Evolutionary conservation across 2,113 vertebrate species (phyloP), one percentile per base, ranked within the genome.

Genomic region (Gallinago paraguaiae): DNA sequence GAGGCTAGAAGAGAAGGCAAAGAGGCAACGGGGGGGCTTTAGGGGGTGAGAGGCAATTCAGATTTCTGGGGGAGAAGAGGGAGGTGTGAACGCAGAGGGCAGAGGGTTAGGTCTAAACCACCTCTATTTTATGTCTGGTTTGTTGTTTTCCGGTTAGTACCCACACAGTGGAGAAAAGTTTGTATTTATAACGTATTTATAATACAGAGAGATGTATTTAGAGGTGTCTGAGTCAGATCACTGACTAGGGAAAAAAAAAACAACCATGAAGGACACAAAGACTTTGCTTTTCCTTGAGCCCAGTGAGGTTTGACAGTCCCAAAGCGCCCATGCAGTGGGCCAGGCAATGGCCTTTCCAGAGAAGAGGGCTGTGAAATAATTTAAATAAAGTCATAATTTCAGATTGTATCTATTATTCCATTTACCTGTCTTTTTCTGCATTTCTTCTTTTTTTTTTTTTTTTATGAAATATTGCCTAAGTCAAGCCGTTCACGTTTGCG

Each of bases 11-110:
- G 25, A 23, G 35, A 65, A 69, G 50, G 10, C 33, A 86, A 81
- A 60, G 15, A 0, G 1, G 9, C 27, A 53, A 4, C 35, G 28
- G 37, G 6, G 7, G 2, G 0, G 28, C 30, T 23, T 18, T 0
- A 22, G 3, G 10, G 33, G 27, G 2, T 15, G 33, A 81, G 50
- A 89, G 39, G 16, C 54, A 81, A 69, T 27, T 27, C 50, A 51
- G 50, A 24, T 43, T 81, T 78, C 54, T 78, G 69, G 67, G 22
- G 12, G 28, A 59, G 37, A 70, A 61, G 86, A 72, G 14, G 22
- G 67, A 82, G 25, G 11, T 46, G 10, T 12, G 46, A 88, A 76
- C 60, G 9, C 16, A 81, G 70, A 84, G 41, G 6, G 37, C 12
- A 35, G 39, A 33, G 23, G 0, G 1, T 17, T 24, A 65, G 20